Percentiles rank a stretch among this genome's conserved stretches.
phyloP scores from a whole-genome alignment of 2,797 vertebrate species.

The Graptemys geographica region DNA sequence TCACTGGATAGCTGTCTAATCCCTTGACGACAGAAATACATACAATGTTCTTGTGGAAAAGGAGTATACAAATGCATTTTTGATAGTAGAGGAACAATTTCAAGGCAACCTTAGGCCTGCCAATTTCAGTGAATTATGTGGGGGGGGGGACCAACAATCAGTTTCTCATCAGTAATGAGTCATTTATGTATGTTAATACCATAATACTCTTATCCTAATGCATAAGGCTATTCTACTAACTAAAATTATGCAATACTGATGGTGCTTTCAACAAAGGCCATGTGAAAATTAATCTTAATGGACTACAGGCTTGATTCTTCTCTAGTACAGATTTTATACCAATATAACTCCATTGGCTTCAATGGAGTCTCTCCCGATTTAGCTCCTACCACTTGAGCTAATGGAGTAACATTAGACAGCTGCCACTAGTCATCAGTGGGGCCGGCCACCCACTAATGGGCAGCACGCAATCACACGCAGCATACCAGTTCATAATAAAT shows the following conservation, averaged over 20 bases:
- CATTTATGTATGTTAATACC: background rate
- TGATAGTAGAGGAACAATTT: background rate
- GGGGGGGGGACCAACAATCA: background rate
- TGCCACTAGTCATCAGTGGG: background rate
- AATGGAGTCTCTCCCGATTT: background rate
- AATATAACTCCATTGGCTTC: background rate
- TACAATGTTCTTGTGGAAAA: background rate
- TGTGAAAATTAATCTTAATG: background rate
- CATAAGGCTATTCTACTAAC: background rate
- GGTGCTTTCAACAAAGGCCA: background rate
- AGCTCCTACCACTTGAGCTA: background rate
- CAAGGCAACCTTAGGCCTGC: background rate
- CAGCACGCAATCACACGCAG: background rate
- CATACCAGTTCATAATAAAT: background rate
- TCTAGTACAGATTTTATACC: background rate
- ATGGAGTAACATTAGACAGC: background rate
- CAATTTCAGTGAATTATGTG: background rate
- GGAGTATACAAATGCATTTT: background rate
- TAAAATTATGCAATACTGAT: background rate
- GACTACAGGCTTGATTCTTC: background rate
- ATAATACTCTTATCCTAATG: background rate
- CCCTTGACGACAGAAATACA: background rate
- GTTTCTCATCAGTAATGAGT: background rate
- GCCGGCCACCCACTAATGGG: background rate
- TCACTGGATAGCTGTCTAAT: background rate